These are phyloP conservation scores for Ctenoplectra terminalis DNA, from an alignment of 1,140 invertebrate genomes.

Conservation along the genomic window DNA sequence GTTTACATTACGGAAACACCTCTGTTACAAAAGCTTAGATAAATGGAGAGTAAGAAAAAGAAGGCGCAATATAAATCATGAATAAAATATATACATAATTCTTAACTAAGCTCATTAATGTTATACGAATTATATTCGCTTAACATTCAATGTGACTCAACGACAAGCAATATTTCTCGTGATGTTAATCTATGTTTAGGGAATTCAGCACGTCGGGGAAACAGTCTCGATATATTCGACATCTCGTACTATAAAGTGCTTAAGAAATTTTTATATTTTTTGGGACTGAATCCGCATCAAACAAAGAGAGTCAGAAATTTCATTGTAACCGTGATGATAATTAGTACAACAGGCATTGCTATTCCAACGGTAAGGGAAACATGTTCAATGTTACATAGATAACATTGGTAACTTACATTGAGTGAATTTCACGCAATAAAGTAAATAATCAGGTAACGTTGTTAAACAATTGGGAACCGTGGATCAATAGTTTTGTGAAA, in stretches of 20 bases:
- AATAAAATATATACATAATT: no score
- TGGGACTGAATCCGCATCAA: not conserved
- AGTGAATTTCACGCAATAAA: not conserved
- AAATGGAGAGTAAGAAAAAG: no score
- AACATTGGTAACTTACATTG: not conserved
- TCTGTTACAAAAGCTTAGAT: no score
- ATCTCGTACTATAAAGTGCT: constrained; percentile 6
- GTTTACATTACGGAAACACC: no score
- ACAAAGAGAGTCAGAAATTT: not conserved
- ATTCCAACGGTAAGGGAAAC: constrained; percentile 10
- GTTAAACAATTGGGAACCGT: not conserved
- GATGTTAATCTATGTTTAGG: not conserved
- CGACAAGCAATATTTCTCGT: no score
- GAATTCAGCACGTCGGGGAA: not conserved
- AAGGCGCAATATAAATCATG: no score
- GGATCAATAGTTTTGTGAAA: not conserved
- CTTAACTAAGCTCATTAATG: no score
- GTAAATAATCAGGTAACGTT: not conserved
- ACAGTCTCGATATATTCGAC: not conserved
- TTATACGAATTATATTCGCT: no score
- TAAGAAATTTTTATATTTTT: not conserved
- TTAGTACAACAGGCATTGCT: not conserved
- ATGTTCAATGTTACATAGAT: not conserved
- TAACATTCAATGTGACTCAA: no score
- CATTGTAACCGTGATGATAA: not conserved